These are phyloP conservation scores for Ditylenchus weischeri DNA, from an alignment of 2,888 invertebrate genomes.

Conservation along the genomic window DNA sequence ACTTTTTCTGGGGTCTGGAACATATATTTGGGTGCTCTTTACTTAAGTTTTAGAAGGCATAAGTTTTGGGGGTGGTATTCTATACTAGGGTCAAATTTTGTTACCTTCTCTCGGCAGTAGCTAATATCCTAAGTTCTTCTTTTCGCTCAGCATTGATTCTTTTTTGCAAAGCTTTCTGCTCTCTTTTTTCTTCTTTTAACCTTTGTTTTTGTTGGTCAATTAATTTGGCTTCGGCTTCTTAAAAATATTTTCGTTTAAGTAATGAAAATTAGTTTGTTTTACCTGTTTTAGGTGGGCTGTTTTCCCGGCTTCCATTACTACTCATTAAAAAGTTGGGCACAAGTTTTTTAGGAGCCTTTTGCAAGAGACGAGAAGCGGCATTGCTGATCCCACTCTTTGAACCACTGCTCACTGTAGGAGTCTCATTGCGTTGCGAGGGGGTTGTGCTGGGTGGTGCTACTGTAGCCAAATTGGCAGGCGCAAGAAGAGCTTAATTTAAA, in stretches of 20 bases:
- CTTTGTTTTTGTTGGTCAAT: slow-evolving; percentile 12
- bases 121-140: slow-evolving; percentile 45
- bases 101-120: slow-evolving; percentile 47
- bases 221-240: slow-evolving; percentile 14
- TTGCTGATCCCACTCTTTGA: neutral
- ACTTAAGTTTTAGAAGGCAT: too few relatives aligned
- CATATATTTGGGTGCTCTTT: too few relatives aligned
- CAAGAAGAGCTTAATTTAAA: too few relatives aligned
- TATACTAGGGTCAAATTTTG: too few relatives aligned
- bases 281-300: slow-evolving; percentile 1
- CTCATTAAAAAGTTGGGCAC: slow-evolving; percentile 6
- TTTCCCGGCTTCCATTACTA: neutral
- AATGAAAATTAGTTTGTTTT: neutral
- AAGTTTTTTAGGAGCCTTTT: slow-evolving; percentile 1
- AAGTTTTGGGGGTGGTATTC: too few relatives aligned
- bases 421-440: too few relatives aligned
- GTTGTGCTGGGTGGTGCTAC: too few relatives aligned
- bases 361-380: neutral
- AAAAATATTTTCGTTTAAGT: neutral
- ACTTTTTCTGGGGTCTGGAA: too few relatives aligned
- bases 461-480: too few relatives aligned
- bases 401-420: neutral
- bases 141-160: slow-evolving; percentile 36
- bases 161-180: slow-evolving; percentile 30
- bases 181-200: slow-evolving; percentile 28